Evolutionary conservation across 2,797 vertebrate species (phyloP).

Genomic region (Clamator glandarius): DNA sequence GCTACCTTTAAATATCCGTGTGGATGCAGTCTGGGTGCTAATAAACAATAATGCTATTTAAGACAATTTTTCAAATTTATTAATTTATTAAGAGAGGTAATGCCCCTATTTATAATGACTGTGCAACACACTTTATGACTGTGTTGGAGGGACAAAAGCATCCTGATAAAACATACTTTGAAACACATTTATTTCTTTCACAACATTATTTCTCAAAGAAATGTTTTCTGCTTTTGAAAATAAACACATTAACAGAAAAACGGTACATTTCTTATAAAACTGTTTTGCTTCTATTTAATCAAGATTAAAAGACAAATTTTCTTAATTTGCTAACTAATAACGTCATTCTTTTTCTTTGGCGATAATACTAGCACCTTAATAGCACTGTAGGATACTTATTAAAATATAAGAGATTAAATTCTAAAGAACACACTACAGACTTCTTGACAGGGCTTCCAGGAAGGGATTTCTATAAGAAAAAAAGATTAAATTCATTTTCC

Average conservation of each 20-base stretch:
- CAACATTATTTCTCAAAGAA: not conserved
- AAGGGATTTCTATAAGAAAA: not conserved
- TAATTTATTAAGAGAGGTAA: not conserved
- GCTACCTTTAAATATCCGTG: not conserved
- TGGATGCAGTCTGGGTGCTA: not conserved
- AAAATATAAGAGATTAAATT: slow-evolving; percentile 29
- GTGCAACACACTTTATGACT: not conserved
- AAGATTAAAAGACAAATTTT: not conserved
- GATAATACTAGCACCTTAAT: slow-evolving; percentile 5
- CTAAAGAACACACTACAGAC: not conserved
- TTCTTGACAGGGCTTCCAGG: slow-evolving; percentile 6
- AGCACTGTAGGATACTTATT: not conserved
- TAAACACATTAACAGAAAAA: not conserved
- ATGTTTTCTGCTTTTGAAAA: not conserved
- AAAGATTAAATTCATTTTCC: not conserved
- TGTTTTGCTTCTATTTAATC: not conserved
- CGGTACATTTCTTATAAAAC: not conserved
- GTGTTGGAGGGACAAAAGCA: not conserved
- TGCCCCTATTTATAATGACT: not conserved
- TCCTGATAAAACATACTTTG: not conserved
- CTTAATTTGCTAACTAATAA: slow-evolving; percentile 5
- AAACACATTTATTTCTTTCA: slow-evolving; percentile 2
- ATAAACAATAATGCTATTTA: not conserved
- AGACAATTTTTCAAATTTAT: not conserved
- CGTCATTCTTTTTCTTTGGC: not conserved